A percentile compares a stretch with the other conserved stretches of the same genome.
These are phyloP conservation scores for Tragopan temminckii DNA, from an alignment of 2,797 vertebrate species.

Conservation along the genomic window DNA sequence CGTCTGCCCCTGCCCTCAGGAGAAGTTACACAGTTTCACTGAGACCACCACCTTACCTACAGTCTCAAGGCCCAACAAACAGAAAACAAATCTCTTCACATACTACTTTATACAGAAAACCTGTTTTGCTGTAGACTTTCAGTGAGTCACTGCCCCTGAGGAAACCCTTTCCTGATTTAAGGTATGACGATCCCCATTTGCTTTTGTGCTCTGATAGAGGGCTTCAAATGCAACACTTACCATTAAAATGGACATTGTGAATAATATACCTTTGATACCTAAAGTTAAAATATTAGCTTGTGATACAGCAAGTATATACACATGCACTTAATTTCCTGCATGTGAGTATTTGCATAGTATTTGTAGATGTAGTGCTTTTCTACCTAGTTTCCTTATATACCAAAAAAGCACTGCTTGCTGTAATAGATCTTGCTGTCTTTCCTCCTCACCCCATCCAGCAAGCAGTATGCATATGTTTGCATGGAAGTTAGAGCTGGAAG, in stretches of 20 bases:
- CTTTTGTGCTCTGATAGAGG: not conserved
- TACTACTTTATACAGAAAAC: not conserved
- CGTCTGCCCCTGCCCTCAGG: not conserved
- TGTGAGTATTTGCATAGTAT: not conserved
- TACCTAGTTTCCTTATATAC: not conserved
- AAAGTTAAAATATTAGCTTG: not conserved
- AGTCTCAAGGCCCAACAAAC: not conserved
- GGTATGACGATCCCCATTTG: not conserved
- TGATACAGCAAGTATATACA: not conserved
- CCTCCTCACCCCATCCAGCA: not conserved
- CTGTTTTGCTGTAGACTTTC: accelerated
- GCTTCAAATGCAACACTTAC: not conserved
- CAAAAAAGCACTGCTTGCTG: not conserved
- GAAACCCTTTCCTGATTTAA: not conserved
- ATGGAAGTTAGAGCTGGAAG: not conserved
- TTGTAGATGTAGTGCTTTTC: accelerated
- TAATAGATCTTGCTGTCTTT: not conserved
- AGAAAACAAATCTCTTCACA: not conserved
- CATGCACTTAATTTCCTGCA: not conserved
- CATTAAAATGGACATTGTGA: not conserved
- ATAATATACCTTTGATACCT: not conserved
- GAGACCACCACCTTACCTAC: not conserved
- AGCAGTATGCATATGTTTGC: not conserved
- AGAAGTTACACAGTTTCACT: not conserved
- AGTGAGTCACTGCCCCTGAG: not conserved